These are phyloP conservation scores for Noctua janthe DNA, from an alignment of 2,888 invertebrate genomes.

Conservation along the genomic window DNA sequence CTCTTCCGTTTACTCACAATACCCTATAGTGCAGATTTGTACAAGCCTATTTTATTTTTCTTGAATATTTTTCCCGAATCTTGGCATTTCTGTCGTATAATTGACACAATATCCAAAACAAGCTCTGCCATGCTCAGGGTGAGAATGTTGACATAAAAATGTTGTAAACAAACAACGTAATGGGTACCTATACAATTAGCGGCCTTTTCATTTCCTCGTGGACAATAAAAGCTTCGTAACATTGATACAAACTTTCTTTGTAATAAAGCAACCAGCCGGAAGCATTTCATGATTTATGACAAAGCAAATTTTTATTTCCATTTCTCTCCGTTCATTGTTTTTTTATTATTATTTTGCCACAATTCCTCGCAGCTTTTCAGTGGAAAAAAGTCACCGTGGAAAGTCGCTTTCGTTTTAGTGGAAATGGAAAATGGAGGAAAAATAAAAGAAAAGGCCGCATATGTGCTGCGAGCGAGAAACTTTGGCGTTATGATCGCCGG, in stretches of 20 bases:
- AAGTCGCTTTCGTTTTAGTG: slow-evolving; percentile 88
- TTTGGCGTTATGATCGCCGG: slow-evolving; percentile 77
- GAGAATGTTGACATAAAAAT: slow-evolving; percentile 34
- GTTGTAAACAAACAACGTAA: slow-evolving; percentile 56
- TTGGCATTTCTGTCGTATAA: slow-evolving; percentile 64
- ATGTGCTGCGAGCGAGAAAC: slow-evolving; percentile 81
- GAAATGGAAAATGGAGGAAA: slow-evolving; percentile 85
- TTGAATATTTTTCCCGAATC: slow-evolving; percentile 58
- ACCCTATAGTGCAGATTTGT: slow-evolving; percentile 76
- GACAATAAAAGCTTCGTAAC: slow-evolving; percentile 79
- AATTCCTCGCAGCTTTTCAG: slow-evolving; percentile 86
- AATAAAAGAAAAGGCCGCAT: slow-evolving; percentile 85
- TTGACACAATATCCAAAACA: slow-evolving; percentile 55
- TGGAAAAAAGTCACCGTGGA: slow-evolving; percentile 85
- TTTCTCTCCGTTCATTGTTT: slow-evolving; percentile 87
- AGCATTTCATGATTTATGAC: slow-evolving; percentile 89
- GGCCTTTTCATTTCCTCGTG: slow-evolving; percentile 74
- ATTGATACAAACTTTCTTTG: slow-evolving; percentile 87
- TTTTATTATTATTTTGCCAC: slow-evolving; percentile 86
- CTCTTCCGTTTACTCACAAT: slow-evolving; percentile 81
- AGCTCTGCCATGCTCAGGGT: slow-evolving; percentile 7
- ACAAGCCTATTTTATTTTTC: slow-evolving; percentile 72
- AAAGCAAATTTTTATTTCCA: slow-evolving; percentile 89
- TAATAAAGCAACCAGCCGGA: slow-evolving; percentile 86
- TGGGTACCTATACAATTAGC: slow-evolving; percentile 68